Evolutionary conservation across 2,797 vertebrate species (phyloP).

Genomic region (Psittacula echo): DNA sequence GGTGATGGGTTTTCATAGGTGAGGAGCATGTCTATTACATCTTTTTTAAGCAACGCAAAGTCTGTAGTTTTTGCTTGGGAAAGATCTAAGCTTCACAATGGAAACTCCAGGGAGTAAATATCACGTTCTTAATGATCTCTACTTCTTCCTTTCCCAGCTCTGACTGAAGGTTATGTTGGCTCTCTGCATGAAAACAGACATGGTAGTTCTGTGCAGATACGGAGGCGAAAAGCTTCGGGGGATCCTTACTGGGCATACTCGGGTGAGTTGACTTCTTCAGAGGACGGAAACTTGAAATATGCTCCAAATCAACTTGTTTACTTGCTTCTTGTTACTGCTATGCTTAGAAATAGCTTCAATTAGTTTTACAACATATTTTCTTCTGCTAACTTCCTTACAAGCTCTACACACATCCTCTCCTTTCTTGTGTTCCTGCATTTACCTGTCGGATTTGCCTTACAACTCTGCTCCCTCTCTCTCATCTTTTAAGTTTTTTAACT

Average conservation of each 20-base stretch:
- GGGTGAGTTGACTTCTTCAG: constrained; percentile 80
- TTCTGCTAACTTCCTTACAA: not conserved
- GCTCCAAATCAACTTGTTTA: not conserved
- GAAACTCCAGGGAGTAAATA: not conserved
- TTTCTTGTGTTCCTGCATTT: not conserved
- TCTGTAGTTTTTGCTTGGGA: not conserved
- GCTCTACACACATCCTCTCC: not conserved
- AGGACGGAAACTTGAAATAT: not conserved
- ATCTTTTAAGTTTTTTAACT: not conserved
- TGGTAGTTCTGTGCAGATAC: constrained; percentile 80
- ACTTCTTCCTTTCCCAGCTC: constrained; percentile 74
- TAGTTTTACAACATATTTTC: not conserved
- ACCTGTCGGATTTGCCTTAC: not conserved
- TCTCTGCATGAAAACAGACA: constrained; percentile 79
- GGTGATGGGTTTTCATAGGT: not conserved
- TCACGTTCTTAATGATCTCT: not conserved
- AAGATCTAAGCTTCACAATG: not conserved
- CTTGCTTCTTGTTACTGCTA: not conserved
- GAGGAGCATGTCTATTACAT: not conserved
- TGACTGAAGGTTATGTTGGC: constrained; percentile 86
- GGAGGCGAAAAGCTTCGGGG: constrained; percentile 86
- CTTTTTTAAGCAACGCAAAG: not conserved
- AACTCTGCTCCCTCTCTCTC: not conserved
- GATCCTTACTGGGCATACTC: constrained; percentile 97
- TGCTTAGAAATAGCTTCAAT: not conserved